phyloP scores from a whole-genome alignment of 1,140 invertebrate genomes.

The Yoshiicerus persimilis region DNA sequence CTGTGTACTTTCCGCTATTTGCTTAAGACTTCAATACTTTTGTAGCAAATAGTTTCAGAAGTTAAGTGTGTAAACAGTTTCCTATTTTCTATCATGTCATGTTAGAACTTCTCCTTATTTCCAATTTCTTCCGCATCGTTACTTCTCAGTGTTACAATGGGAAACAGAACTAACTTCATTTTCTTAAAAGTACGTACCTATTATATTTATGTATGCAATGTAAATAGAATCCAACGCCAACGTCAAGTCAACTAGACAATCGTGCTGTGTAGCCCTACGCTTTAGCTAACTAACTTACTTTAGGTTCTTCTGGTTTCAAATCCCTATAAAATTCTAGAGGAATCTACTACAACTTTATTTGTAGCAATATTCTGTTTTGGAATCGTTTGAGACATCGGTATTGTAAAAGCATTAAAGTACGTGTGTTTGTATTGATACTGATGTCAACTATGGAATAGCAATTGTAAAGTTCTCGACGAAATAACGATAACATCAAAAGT shows the following conservation, averaged over 20 bases:
- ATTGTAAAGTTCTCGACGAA: not conserved
- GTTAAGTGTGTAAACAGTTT: not conserved
- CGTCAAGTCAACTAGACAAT: too few relatives aligned
- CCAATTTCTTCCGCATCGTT: not conserved
- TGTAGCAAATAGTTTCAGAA: not conserved
- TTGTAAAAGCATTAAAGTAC: too few relatives aligned
- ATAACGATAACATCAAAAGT: not conserved
- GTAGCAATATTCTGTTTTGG: not conserved
- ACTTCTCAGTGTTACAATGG: not conserved
- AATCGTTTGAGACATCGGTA: not conserved
- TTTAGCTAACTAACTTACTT: not conserved
- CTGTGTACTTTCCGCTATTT: not conserved
- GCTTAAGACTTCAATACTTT: not conserved
- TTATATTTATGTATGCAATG: not conserved
- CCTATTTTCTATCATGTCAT: not conserved
- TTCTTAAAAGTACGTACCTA: not conserved
- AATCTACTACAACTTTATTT: not conserved
- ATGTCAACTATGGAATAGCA: not conserved
- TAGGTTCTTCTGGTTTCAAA: not conserved
- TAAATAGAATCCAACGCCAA: not conserved
- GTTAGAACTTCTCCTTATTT: too few relatives aligned
- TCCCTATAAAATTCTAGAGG: not conserved
- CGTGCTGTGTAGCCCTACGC: not conserved
- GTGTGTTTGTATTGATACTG: not conserved
- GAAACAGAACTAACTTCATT: constrained; percentile 4